A percentile compares a stretch with the other conserved stretches of the same genome.
Conservation (phyloP, 2,888 invertebrate genomes). For the Phengaris alcon region DNA sequence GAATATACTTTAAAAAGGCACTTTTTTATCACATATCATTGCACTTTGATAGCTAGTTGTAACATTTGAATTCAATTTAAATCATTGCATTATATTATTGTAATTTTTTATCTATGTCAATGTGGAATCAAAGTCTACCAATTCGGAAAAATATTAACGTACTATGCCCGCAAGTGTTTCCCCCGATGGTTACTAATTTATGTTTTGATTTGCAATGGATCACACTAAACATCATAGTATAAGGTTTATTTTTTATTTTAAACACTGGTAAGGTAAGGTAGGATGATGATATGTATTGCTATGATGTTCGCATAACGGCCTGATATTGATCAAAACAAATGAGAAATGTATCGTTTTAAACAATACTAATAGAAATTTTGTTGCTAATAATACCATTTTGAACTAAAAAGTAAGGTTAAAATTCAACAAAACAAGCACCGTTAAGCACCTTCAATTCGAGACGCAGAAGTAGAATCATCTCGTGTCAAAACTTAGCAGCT, state of each 20-base stretch:
- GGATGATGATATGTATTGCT: neutral
- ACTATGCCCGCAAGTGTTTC: neutral
- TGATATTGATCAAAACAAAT: no score
- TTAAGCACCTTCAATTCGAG: neutral
- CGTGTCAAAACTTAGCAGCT: neutral
- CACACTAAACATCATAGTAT: neutral
- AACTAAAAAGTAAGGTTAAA: neutral
- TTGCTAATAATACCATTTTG: no score
- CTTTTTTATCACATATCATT: constrained; percentile 16
- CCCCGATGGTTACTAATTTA: neutral
- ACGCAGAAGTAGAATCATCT: neutral
- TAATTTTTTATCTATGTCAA: neutral
- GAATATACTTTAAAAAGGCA: constrained; percentile 9
- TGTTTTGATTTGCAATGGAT: neutral
- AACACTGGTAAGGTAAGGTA: constrained; percentile 1
- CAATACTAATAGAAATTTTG: no score
- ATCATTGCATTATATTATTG: neutral
- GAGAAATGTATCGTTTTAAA: no score
- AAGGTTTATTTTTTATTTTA: neutral
- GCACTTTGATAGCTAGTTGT: neutral
- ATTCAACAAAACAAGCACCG: neutral
- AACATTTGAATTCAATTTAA: neutral
- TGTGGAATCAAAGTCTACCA: neutral
- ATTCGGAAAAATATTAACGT: constrained; percentile 1
- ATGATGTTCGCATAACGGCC: neutral